Evolutionary conservation across 2,797 vertebrate genomes (phyloP).

Genomic region (Denticeps clupeoides): DNA sequence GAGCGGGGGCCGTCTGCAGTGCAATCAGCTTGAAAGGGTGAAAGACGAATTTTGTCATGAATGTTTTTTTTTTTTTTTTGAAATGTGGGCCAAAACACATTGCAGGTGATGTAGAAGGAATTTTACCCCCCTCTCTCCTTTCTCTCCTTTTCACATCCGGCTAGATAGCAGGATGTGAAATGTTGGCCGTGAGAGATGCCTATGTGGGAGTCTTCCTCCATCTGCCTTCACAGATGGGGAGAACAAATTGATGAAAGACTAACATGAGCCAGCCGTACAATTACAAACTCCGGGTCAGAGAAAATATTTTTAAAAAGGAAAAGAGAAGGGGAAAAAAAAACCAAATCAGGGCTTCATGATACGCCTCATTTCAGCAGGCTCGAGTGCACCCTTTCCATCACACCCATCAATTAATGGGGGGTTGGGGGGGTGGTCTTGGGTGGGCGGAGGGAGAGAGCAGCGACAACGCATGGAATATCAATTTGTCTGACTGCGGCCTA

Average conservation of each 20-base stretch:
- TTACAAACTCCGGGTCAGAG: conserved; percentile 15
- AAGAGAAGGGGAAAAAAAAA: not conserved
- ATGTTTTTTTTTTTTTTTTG: too few relatives aligned
- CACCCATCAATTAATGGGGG: conserved; percentile 41
- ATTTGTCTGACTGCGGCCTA: conserved; percentile 49
- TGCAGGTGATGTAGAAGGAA: too few relatives aligned
- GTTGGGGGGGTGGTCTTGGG: too few relatives aligned
- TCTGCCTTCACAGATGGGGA: conserved; percentile 37
- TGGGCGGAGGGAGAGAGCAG: conserved; percentile 38
- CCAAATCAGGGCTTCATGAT: not conserved
- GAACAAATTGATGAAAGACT: conserved; percentile 23
- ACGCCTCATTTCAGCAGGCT: conserved; percentile 3
- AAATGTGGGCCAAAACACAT: too few relatives aligned
- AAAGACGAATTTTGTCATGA: not conserved
- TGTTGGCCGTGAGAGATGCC: conserved; percentile 19
- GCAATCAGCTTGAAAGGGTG: not conserved
- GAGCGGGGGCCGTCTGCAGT: not conserved
- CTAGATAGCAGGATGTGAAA: too few relatives aligned
- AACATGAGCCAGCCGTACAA: conserved; percentile 10
- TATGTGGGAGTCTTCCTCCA: conserved; percentile 29
- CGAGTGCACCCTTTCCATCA: conserved; percentile 33
- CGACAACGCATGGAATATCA: conserved; percentile 47
- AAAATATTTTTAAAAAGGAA: conserved; percentile 12
- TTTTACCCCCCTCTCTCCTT: too few relatives aligned
- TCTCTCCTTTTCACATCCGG: too few relatives aligned